phyloP scores from a whole-genome alignment of 2,888 invertebrate species.

The Eudemis profundana region DNA sequence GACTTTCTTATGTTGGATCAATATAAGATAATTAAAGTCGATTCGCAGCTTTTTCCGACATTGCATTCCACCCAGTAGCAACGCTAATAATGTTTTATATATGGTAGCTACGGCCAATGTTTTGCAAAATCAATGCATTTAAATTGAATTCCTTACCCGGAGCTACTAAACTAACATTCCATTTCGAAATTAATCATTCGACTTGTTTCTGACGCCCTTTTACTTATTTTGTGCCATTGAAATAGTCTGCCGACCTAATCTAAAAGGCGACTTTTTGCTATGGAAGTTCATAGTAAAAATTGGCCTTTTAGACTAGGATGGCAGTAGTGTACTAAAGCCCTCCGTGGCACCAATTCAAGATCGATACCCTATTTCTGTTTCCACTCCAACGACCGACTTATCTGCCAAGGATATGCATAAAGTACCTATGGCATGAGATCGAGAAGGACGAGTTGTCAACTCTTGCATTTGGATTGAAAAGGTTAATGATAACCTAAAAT shows the following conservation, averaged over 20 bases:
- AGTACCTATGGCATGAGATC: too few species aligned
- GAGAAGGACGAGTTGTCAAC: not conserved
- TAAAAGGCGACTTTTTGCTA: too few species aligned
- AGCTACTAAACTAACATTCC: conserved; percentile 61
- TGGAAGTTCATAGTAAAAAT: too few species aligned
- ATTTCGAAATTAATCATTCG: conserved; percentile 46
- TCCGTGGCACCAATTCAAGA: too few species aligned
- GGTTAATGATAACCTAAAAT: not conserved
- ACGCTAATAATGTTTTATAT: too few species aligned
- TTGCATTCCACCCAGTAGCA: conserved; percentile 37
- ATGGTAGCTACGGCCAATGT: conserved; percentile 10
- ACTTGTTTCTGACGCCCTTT: not conserved
- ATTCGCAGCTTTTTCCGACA: conserved; percentile 13
- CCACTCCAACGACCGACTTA: too few species aligned
- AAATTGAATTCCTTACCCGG: conserved; percentile 50
- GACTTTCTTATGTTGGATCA: conserved; percentile 53
- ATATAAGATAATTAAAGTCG: conserved; percentile 21
- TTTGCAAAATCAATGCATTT: conserved; percentile 44
- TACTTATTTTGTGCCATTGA: not conserved
- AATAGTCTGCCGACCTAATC: too few species aligned
- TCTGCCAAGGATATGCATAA: too few species aligned
- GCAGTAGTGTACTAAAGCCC: too few species aligned
- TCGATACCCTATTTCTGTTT: too few species aligned
- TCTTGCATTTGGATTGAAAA: not conserved
- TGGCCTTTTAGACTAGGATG: too few species aligned